A percentile compares a stretch with the other conserved stretches of the same genome.
Evolutionary conservation across 1,140 invertebrate genomes (phyloP).

Genomic region (Drosophila nigromelanica): DNA sequence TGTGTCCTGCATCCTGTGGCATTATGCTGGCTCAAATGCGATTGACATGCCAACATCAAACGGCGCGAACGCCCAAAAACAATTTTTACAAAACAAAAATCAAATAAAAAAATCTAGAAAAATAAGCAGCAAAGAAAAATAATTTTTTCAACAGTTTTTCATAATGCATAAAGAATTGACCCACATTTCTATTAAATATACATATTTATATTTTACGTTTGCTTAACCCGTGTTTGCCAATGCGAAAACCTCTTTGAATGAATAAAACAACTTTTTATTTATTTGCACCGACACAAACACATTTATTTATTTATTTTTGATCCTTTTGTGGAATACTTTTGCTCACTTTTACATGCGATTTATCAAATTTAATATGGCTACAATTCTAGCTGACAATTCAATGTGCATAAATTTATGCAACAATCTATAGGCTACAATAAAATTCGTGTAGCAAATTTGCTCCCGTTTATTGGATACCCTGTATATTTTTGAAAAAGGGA

Average conservation of each 20-base stretch:
- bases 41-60: constrained; percentile 58
- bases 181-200: constrained; percentile 72
- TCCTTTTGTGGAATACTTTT: constrained; percentile 17
- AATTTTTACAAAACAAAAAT: constrained; percentile 14
- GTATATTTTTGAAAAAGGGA: background rate
- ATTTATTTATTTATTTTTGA: constrained; percentile 25
- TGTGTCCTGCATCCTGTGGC: constrained; percentile 51
- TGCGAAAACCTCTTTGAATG: constrained; percentile 54
- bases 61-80: constrained; percentile 19
- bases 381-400: constrained; percentile 69
- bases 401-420: constrained; percentile 52
- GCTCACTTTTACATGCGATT: constrained; percentile 53
- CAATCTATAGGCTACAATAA: constrained; percentile 18
- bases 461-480: background rate
- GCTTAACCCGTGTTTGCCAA: constrained; percentile 49
- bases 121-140: constrained; percentile 12
- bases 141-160: constrained; percentile 21
- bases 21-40: constrained; percentile 69
- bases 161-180: constrained; percentile 77
- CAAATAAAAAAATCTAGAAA: background rate
- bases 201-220: constrained; percentile 72
- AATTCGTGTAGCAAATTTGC: constrained; percentile 39
- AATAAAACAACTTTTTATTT: constrained; percentile 49
- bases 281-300: constrained; percentile 8
- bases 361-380: constrained; percentile 57